phyloP scores from a whole-genome alignment of 1,140 invertebrate species.

The Drosophila tropicalis region DNA sequence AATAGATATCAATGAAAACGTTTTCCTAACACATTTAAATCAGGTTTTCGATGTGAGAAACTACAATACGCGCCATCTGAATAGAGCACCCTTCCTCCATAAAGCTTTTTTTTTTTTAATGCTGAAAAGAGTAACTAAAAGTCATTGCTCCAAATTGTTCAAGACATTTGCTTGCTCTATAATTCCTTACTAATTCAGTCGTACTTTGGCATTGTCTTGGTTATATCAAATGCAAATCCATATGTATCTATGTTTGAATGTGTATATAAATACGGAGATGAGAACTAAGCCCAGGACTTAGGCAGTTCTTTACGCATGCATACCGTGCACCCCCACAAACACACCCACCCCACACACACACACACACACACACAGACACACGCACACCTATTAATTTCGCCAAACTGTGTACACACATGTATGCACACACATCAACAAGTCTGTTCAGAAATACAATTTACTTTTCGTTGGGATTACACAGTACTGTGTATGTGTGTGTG shows the following conservation, averaged over 20 bases:
- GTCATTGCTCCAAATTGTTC: too few species aligned
- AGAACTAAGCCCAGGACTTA: conserved; percentile 49
- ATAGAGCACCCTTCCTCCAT: too few species aligned
- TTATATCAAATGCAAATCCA: conserved; percentile 32
- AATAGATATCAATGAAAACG: too few species aligned
- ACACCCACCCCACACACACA: conserved; percentile 8
- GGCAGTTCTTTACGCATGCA: conserved; percentile 18
- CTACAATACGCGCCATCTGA: too few species aligned
- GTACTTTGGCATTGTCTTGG: conserved; percentile 57
- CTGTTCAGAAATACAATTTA: conserved; percentile 77
- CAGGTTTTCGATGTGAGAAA: too few species aligned
- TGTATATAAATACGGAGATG: conserved; percentile 26
- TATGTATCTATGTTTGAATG: not conserved
- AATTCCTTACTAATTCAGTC: conserved; percentile 38
- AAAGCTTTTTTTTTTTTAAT: too few species aligned
- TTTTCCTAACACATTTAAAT: too few species aligned
- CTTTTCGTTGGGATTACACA: conserved; percentile 75
- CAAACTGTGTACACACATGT: conserved; percentile 11
- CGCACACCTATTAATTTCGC: conserved; percentile 11
- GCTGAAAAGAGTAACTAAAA: too few species aligned
- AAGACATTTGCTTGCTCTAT: not conserved
- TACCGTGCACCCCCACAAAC: not conserved
- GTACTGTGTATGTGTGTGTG: conserved; percentile 32
- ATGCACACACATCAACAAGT: conserved; percentile 70
- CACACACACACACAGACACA: conserved; percentile 13